Evolutionary conservation across 2,113 vertebrate genomes (phyloP).

Genomic region (Larimichthys polyactis): DNA sequence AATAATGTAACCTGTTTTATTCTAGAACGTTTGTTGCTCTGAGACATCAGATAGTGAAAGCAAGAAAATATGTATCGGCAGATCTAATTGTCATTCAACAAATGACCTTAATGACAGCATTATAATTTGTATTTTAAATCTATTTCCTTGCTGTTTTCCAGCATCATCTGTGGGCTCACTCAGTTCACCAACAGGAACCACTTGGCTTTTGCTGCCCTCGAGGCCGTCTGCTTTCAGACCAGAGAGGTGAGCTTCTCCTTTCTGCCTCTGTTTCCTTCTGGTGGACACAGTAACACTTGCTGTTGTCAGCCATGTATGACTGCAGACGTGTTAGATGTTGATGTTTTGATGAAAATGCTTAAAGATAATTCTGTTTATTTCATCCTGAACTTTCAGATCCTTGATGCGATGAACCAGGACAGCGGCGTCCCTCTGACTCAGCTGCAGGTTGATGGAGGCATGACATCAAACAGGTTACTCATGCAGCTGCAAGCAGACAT

Average conservation of each 20-base stretch:
- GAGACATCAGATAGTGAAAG: not conserved
- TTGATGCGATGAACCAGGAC: slow-evolving; percentile 98
- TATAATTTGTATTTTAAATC: not conserved
- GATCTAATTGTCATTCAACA: not conserved
- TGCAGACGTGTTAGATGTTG: not conserved
- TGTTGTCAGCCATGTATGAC: not conserved
- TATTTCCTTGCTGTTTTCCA: slow-evolving; percentile 60
- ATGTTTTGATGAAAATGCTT: too few relatives aligned
- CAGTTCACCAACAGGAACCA: slow-evolving; percentile 98
- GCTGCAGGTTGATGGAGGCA: slow-evolving; percentile 92
- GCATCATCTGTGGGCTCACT: slow-evolving; percentile 98
- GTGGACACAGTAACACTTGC: not conserved
- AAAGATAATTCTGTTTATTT: not conserved
- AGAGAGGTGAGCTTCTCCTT: slow-evolving; percentile 88
- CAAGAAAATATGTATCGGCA: not conserved
- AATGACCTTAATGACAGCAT: not conserved
- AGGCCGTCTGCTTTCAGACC: slow-evolving; percentile 98
- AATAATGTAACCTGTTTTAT: not conserved
- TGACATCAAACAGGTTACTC: slow-evolving; percentile 94
- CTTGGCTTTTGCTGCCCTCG: slow-evolving; percentile 96
- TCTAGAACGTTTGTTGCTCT: not conserved
- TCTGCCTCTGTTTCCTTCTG: not conserved
- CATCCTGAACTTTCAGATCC: slow-evolving; percentile 84
- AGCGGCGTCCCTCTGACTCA: slow-evolving; percentile 91
- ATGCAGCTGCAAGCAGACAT: slow-evolving; percentile 99